A percentile compares a stretch with the other conserved stretches of the same genome.
These are phyloP conservation scores for Phengaris arion DNA, from an alignment of 2,888 invertebrate species.

Conservation along the genomic window DNA sequence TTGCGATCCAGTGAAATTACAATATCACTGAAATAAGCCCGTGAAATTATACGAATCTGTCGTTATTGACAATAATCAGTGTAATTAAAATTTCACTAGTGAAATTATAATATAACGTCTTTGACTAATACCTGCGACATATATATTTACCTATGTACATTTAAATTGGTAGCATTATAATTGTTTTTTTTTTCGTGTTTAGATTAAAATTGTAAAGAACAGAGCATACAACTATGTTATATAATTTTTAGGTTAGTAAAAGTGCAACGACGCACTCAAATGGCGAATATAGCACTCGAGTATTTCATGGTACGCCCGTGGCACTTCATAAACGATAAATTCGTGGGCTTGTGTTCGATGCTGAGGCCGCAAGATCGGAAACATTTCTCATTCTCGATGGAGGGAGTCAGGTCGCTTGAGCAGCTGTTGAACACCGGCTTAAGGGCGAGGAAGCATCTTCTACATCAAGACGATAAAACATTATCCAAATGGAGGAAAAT, in stretches of 20 bases:
- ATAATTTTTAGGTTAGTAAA: background rate
- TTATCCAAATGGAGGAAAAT: background rate
- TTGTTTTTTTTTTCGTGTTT: no score
- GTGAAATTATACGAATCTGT: no score
- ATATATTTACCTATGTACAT: no score
- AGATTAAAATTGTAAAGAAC: no score
- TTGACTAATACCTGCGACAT: no score
- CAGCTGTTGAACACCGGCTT: background rate
- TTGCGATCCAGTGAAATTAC: no score
- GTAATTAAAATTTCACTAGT: no score
- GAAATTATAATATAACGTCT: no score
- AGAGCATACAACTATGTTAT: no score
- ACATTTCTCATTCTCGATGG: background rate
- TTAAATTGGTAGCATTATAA: no score
- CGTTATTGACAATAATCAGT: no score
- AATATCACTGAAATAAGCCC: no score
- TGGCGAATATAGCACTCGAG: background rate
- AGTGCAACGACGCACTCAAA: background rate
- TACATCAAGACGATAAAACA: conserved; percentile 1
- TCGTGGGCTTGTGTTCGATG: background rate
- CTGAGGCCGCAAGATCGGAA: background rate
- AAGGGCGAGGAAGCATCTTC: background rate
- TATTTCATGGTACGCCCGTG: background rate
- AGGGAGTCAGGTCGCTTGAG: background rate
- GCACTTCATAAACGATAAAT: background rate